These are phyloP conservation scores for Lepus americanus DNA, from an alignment of 2,113 vertebrate species.

Conservation along the genomic window DNA sequence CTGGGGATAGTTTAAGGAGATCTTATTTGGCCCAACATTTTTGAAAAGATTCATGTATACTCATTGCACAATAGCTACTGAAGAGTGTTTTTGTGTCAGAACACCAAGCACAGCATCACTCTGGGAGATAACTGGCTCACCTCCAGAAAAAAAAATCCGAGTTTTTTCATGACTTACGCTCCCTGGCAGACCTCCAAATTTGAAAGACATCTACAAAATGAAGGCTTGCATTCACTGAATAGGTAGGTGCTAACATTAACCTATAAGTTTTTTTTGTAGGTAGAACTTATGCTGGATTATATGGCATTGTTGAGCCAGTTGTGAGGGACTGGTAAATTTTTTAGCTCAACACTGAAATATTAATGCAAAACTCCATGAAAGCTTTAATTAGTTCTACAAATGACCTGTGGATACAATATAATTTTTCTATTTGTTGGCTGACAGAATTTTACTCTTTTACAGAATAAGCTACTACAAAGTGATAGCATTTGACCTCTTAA, in stretches of 20 bases:
- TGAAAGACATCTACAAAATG: not conserved
- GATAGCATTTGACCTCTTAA: not conserved
- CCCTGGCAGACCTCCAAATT: not conserved
- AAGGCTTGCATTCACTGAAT: not conserved
- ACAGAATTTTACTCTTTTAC: not conserved
- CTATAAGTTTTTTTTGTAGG: not conserved
- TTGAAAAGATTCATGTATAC: not conserved
- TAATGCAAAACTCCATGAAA: not conserved
- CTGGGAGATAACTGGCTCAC: not conserved
- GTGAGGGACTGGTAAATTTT: not conserved
- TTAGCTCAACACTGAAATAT: not conserved
- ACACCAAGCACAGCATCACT: not conserved
- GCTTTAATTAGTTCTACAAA: conserved; percentile 21
- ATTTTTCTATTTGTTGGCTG: not conserved
- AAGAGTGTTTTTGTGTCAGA: not conserved
- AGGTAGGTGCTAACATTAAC: not conserved
- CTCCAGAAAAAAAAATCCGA: not conserved
- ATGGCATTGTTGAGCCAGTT: not conserved
- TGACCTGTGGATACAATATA: not conserved
- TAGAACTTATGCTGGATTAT: not conserved
- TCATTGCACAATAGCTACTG: not conserved
- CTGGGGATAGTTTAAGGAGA: not conserved
- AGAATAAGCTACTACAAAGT: conserved; percentile 12
- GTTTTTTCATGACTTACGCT: not conserved
- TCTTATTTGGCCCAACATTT: not conserved